A percentile compares a stretch with the other conserved stretches of the same genome.
Conservation (phyloP, 2,113 vertebrate genomes). For the Rhinoptilus africanus region DNA sequence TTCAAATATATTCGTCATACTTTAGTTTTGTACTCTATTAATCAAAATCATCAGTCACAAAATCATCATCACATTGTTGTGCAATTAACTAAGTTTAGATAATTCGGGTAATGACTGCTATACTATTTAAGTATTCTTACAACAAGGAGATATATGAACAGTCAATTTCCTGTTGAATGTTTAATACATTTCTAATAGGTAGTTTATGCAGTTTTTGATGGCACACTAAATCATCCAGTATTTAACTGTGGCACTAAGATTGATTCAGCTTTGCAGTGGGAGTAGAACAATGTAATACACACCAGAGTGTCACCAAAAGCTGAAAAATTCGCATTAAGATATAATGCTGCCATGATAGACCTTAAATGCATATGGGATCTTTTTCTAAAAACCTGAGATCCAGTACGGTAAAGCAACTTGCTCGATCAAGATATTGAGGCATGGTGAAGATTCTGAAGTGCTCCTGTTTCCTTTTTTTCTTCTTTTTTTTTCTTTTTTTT, state of each 20-base stretch:
- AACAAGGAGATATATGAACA: background rate
- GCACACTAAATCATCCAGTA: constrained; percentile 34
- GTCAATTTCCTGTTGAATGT: background rate
- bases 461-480: background rate
- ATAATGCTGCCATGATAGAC: background rate
- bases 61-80: background rate
- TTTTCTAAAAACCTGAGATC: background rate
- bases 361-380: background rate
- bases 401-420: background rate
- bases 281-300: background rate
- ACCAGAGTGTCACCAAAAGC: background rate
- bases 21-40: background rate
- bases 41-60: constrained; percentile 24
- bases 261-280: background rate
- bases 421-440: background rate
- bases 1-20: background rate
- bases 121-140: constrained; percentile 9
- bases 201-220: constrained; percentile 34
- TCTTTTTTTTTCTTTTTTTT: too few species aligned
- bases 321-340: background rate
- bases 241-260: constrained; percentile 14
- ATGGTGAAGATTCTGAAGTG: background rate
- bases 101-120: constrained; percentile 1
- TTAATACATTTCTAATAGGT: constrained; percentile 35
- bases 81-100: constrained; percentile 28